A percentile compares a stretch with the other conserved stretches of the same genome.
Conservation (phyloP, 2,113 vertebrate species). For the Micronisus gabar region DNA sequence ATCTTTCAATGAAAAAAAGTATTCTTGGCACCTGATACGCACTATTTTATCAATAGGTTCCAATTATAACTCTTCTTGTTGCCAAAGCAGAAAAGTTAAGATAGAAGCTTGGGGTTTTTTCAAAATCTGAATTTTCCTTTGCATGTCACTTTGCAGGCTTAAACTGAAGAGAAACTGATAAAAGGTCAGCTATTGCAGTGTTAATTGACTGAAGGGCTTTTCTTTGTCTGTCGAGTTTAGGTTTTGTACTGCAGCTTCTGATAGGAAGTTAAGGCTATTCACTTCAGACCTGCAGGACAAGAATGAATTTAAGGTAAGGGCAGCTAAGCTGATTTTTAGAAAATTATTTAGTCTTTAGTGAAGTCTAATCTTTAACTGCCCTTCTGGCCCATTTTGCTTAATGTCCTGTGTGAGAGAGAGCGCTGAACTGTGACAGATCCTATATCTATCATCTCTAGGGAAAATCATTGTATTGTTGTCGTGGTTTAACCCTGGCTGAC, state of each 20-base stretch:
- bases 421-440: not conserved
- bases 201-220: not conserved
- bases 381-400: not conserved
- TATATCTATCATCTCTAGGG: not conserved
- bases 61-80: not conserved
- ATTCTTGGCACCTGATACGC: not conserved
- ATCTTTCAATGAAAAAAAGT: not conserved
- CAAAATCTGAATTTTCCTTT: not conserved
- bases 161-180: not conserved
- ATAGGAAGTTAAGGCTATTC: slow-evolving; percentile 88
- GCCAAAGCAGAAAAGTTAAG: not conserved
- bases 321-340: not conserved
- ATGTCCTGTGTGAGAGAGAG: not conserved
- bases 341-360: not conserved
- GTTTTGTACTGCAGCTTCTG: slow-evolving; percentile 91
- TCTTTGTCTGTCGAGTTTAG: slow-evolving; percentile 65
- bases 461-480: not conserved
- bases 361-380: not conserved
- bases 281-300: slow-evolving; percentile 90
- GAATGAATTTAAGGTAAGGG: slow-evolving; percentile 88
- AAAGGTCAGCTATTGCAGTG: not conserved
- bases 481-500: too few relatives aligned
- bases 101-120: not conserved
- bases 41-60: not conserved
- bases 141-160: not conserved